phyloP scores from a whole-genome alignment of 2,888 invertebrate species.

The Lapara coniferarum region DNA sequence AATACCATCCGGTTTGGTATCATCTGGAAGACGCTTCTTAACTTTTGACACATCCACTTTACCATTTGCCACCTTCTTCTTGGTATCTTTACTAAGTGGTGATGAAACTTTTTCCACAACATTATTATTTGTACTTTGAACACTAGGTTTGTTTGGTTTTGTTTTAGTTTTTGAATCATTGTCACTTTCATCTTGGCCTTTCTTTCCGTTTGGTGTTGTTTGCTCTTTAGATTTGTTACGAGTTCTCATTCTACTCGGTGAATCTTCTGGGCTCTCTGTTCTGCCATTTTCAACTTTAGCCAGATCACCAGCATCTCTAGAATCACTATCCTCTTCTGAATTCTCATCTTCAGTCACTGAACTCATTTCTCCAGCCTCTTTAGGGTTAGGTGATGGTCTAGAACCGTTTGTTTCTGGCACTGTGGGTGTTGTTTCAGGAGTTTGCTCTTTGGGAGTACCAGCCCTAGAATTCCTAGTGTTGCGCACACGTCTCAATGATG shows the following conservation, averaged over 20 bases:
- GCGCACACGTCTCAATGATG: conserved; percentile 93
- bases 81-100: conserved; percentile 69
- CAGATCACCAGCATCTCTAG: conserved; percentile 90
- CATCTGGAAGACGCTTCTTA: conserved; percentile 83
- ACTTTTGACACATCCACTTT: conserved; percentile 82
- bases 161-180: conserved; percentile 72
- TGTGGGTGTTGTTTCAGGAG: conserved; percentile 84
- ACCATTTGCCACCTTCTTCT: conserved; percentile 77
- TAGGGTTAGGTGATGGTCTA: conserved; percentile 87
- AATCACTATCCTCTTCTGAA: conserved; percentile 98
- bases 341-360: conserved; percentile 95
- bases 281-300: conserved; percentile 92
- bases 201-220: conserved; percentile 80
- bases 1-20: conserved; percentile 83
- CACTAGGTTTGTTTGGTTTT: conserved; percentile 63
- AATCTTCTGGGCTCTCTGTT: conserved; percentile 91
- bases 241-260: conserved; percentile 95
- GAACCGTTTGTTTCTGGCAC: conserved; percentile 79
- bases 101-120: conserved; percentile 70
- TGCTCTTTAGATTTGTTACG: conserved; percentile 92
- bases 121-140: conserved; percentile 75
- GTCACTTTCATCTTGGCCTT: conserved; percentile 78
- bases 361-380: conserved; percentile 88
- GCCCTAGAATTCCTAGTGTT: conserved; percentile 94
- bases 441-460: conserved; percentile 89